Base-by-base conservation (phyloP, 2,113 vertebrate species). In the Macquaria australasica region DNA sequence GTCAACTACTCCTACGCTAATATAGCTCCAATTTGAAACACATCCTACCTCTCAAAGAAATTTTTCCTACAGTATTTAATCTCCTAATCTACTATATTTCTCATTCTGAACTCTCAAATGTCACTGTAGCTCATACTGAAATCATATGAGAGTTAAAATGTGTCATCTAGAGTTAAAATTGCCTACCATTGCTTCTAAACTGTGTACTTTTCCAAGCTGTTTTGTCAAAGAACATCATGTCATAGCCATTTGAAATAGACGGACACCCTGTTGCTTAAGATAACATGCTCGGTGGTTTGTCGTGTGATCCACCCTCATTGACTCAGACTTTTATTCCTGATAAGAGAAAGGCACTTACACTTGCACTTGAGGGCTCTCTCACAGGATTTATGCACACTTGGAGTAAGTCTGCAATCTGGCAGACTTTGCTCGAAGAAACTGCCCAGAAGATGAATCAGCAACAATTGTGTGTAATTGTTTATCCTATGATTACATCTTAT, bases 11-110 rank as follows among this genome's bases (percentile, higher is more conserved):
- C 23, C 31, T 45, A 43, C 15, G 1, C 23, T 56, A 41, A 79
- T 63, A 43, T 28, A n/a, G 23, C 11, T 60, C 12, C 48, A 72
- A 67, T 37, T 37, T 84, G n/a, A 64, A 51, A 51, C n/a, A 23
- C 21, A 2, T 63, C 14, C n/a, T 53, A 11, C 20, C 51, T 62
- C 37, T 51, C 2, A 43, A 23, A 66, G 48, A 69, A 9, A 75
- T 69, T 73, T 69, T 73, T 39, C 14, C 37, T 21, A n/a, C 53
- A 50, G 11, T 67, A 51, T 75, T 28, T 79, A 31, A 83, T 88
- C 23, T 67, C 31, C 11, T 51, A 15, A 25, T 64, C 18, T 62
- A 56, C 53, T 18, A 16, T 39, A 28, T 60, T 66, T 76, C 20
- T 63, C 21, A 58, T 20, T 55, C 20, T 39, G n/a, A 58, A 55